Evolutionary conservation across 53 echinoderm and acorn worm genomes (phyloP).

Genomic region (Pentamera pediparva): DNA sequence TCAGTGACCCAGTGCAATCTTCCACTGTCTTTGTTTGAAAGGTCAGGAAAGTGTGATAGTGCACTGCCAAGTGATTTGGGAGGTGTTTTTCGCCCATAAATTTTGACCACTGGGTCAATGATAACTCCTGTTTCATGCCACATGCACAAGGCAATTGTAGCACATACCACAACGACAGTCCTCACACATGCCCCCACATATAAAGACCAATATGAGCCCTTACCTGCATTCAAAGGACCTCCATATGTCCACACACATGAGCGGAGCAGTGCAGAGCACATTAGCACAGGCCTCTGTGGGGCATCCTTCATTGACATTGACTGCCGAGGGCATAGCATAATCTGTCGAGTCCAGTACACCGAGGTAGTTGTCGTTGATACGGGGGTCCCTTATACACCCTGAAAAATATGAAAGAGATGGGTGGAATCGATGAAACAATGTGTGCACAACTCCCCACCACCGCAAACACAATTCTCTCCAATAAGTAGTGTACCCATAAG

Average conservation of each 20-base stretch:
- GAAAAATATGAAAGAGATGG: not conserved
- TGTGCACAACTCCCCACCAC: no score
- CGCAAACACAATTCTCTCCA: no score
- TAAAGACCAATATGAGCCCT: not conserved
- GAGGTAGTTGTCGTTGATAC: slow-evolving; percentile 68
- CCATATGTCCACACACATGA: slow-evolving; percentile 81
- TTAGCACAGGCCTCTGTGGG: slow-evolving; percentile 60
- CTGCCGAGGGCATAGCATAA: slow-evolving; percentile 50
- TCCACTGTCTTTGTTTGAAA: no score
- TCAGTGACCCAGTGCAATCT: no score
- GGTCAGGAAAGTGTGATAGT: not conserved
- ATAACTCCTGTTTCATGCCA: no score
- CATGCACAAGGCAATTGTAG: no score
- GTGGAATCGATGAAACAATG: no score
- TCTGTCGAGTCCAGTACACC: slow-evolving; percentile 43
- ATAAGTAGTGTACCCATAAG: no score
- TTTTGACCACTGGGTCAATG: no score
- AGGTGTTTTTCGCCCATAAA: no score
- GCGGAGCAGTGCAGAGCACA: slow-evolving; percentile 47
- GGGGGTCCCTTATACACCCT: slow-evolving; percentile 95
- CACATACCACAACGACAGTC: not conserved
- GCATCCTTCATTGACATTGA: slow-evolving; percentile 69
- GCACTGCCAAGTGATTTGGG: not conserved
- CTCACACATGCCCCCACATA: not conserved
- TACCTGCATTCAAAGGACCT: slow-evolving; percentile 71